Evolutionary conservation across 2,888 invertebrate species (phyloP), one percentile per base, ranked within the genome.

Genomic region (Trilocha varians): DNA sequence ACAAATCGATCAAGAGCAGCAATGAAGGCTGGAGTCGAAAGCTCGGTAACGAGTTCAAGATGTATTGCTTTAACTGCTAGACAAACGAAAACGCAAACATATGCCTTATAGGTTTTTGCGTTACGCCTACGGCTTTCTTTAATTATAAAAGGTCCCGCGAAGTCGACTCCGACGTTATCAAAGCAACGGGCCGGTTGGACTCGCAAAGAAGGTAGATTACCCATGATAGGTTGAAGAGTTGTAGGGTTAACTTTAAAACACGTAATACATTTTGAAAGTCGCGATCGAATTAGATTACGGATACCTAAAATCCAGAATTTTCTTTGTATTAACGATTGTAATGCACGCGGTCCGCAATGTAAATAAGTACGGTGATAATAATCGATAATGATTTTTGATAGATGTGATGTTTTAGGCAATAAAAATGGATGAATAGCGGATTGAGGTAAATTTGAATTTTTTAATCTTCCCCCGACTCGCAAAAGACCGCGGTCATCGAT

Each of bases 291-390:
- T 11, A 43, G 32, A 8, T 40, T 40, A 32, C 39, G 34, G 13
- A 35, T 35, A 13, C 38, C 34, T 35, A 42, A n/a, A 16, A 43
- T 46, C 45, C 40, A 42, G 17, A 18, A 42, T 38, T 36, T 36
- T 35, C 18, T 5, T 15, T 42, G 37, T n/a, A 45, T 15, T 11
- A 45, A 17, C 14, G 38, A 18, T 33, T 35, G 37, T 2, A 45
- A 16, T 5, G 41, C 32, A 32, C 36, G 32, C 2, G 37, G 37
- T 6, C 37, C 37, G 5, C 17, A 17, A 37, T 18, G 37, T 4
- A 37, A 8, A 18, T 5, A 18, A 5, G 8, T 5, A 18, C 18
- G 8, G 8, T 18, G 8, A 8, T 8, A 18, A 18, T 18, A 18
- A 8, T 18, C 18, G 8, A 18, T 18, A 18, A 18, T 18, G 8